These are phyloP conservation scores for Acrobasis repandana DNA, from an alignment of 2,888 invertebrate species.

Conservation along the genomic window DNA sequence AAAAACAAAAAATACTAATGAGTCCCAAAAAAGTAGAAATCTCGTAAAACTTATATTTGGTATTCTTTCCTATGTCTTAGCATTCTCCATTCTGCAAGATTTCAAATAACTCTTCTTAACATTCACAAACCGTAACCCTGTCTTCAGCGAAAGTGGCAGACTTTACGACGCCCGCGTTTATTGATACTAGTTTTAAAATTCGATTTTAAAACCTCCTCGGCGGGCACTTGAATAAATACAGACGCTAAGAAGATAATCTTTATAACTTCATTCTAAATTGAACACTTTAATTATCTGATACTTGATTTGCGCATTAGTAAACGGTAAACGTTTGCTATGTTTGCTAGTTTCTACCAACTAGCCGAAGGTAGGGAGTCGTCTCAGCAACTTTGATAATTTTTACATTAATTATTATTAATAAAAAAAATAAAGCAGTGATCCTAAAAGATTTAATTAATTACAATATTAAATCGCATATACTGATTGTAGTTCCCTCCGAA, in stretches of 20 bases:
- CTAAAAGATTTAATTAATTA: no score
- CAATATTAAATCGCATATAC: no score
- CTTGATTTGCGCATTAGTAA: no score
- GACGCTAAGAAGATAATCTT: neutral
- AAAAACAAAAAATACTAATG: neutral
- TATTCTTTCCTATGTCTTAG: neutral
- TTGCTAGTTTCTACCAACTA: no score
- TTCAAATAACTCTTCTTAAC: slow-evolving; percentile 13
- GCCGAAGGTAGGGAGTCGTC: no score
- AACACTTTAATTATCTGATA: no score
- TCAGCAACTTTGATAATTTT: no score
- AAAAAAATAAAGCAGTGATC: no score
- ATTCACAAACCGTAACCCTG: slow-evolving; percentile 21
- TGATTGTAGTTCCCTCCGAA: no score
- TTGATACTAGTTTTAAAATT: slow-evolving; percentile 57
- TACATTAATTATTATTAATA: no score
- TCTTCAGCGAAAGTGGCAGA: slow-evolving; percentile 26
- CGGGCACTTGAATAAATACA: slow-evolving; percentile 36
- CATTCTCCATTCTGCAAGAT: neutral
- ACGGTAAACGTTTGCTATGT: no score
- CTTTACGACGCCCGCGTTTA: slow-evolving; percentile 25
- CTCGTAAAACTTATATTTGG: neutral
- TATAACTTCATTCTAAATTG: neutral
- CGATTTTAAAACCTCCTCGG: slow-evolving; percentile 62
- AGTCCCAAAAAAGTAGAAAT: neutral